Evolutionary conservation across 2,888 invertebrate genomes (phyloP).

Genomic region (Caenorhabditis auriculariae): DNA sequence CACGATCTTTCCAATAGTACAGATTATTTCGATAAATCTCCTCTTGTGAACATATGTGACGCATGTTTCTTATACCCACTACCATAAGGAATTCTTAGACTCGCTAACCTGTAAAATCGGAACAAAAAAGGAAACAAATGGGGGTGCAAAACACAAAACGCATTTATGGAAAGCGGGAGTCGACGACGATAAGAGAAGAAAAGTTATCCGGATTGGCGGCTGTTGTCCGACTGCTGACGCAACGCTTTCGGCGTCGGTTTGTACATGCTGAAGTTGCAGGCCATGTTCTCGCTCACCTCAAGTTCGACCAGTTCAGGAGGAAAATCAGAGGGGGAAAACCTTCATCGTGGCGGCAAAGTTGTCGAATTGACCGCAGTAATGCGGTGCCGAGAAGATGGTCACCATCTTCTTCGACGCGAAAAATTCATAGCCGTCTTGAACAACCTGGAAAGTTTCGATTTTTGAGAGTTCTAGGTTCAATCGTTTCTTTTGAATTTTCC

Average conservation of each 20-base stretch:
- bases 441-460: conserved; percentile 62
- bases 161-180: too few relatives aligned
- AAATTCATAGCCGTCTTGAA: conserved; percentile 71
- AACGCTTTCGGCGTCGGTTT: conserved; percentile 43
- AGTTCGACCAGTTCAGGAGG: not conserved
- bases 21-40: too few relatives aligned
- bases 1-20: too few relatives aligned
- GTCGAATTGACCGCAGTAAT: conserved; percentile 58
- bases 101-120: too few relatives aligned
- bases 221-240: too few relatives aligned
- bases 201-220: too few relatives aligned
- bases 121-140: too few relatives aligned
- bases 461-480: not conserved
- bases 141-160: too few relatives aligned
- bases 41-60: too few relatives aligned
- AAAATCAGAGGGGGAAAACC: conserved; percentile 15
- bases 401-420: conserved; percentile 63
- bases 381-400: conserved; percentile 53
- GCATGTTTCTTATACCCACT: too few relatives aligned
- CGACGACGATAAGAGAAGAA: too few relatives aligned
- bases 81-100: too few relatives aligned
- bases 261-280: conserved; percentile 53
- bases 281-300: conserved; percentile 47
- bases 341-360: conserved; percentile 53
- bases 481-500: not conserved